phyloP scores from a whole-genome alignment of 2,797 vertebrate genomes.

The Apogon hyalosoma region DNA sequence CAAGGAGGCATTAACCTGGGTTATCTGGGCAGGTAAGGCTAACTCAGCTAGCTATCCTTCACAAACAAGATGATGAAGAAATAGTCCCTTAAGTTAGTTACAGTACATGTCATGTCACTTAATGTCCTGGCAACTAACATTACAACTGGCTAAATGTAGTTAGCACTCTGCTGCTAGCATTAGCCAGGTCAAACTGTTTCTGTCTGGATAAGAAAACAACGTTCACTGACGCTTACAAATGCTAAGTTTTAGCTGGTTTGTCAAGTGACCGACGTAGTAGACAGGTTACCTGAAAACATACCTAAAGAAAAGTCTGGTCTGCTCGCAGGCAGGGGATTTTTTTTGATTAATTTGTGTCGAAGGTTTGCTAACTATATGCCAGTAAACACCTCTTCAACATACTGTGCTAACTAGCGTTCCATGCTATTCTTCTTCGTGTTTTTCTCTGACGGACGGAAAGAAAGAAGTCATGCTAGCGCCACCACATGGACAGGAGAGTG shows the following conservation, averaged over 20 bases:
- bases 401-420: constrained; percentile 34
- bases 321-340: constrained; percentile 2
- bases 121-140: neutral
- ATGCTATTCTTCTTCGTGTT: constrained; percentile 15
- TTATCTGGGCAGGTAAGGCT: constrained; percentile 10
- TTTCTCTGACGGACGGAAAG: neutral
- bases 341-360: constrained; percentile 14
- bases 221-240: neutral
- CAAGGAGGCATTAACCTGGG: neutral
- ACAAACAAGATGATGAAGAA: neutral
- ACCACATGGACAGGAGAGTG: constrained; percentile 29
- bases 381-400: constrained; percentile 17
- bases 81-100: neutral
- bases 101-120: constrained; percentile 5
- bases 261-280: neutral
- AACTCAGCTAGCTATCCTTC: constrained; percentile 10
- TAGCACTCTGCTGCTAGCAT: constrained; percentile 27
- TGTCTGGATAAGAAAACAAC: constrained; percentile 15
- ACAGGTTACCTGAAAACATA: constrained; percentile 36
- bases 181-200: constrained; percentile 48
- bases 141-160: neutral
- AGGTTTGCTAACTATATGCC: constrained; percentile 12
- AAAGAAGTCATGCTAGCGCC: constrained; percentile 1
- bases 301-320: constrained; percentile 25
- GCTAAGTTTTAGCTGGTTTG: constrained; percentile 17